These are phyloP conservation scores for Monochamus alternatus DNA, from an alignment of 2,888 invertebrate species.

Conservation along the genomic window DNA sequence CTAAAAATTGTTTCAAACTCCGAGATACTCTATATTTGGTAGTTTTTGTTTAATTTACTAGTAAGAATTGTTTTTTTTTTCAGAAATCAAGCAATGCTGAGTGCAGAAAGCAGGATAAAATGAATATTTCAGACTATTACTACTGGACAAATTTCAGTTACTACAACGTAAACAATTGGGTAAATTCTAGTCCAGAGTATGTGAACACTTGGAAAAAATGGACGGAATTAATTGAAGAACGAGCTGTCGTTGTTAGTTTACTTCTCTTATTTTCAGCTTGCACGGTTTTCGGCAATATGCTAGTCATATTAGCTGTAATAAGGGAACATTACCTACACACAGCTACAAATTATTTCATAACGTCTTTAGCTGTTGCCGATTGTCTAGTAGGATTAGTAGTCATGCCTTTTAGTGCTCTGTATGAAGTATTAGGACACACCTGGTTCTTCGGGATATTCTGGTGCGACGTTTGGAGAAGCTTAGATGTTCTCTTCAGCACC, in stretches of 20 bases:
- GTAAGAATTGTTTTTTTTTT: slow-evolving; percentile 44
- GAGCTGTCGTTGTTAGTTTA: slow-evolving; percentile 85
- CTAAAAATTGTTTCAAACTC: background rate
- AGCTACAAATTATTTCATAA: slow-evolving; percentile 98
- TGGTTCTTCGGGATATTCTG: slow-evolving; percentile 97
- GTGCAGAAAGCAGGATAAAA: slow-evolving; percentile 27
- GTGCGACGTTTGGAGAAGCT: slow-evolving; percentile 98
- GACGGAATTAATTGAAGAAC: slow-evolving; percentile 77
- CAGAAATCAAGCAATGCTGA: slow-evolving; percentile 48
- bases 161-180: slow-evolving; percentile 56
- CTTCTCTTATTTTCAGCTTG: slow-evolving; percentile 91
- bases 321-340: slow-evolving; percentile 95
- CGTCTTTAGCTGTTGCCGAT: slow-evolving; percentile 96
- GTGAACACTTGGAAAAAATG: slow-evolving; percentile 69
- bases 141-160: slow-evolving; percentile 49
- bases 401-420: slow-evolving; percentile 96
- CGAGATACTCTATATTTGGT: background rate
- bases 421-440: slow-evolving; percentile 89
- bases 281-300: slow-evolving; percentile 95
- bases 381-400: slow-evolving; percentile 96
- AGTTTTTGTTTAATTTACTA: background rate
- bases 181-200: slow-evolving; percentile 64
- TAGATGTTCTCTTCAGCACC: slow-evolving; percentile 97
- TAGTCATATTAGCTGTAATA: slow-evolving; percentile 95
- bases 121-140: slow-evolving; percentile 60